Conservation (phyloP, 2,797 vertebrate genomes). For the Darevskia nairensis region DNA sequence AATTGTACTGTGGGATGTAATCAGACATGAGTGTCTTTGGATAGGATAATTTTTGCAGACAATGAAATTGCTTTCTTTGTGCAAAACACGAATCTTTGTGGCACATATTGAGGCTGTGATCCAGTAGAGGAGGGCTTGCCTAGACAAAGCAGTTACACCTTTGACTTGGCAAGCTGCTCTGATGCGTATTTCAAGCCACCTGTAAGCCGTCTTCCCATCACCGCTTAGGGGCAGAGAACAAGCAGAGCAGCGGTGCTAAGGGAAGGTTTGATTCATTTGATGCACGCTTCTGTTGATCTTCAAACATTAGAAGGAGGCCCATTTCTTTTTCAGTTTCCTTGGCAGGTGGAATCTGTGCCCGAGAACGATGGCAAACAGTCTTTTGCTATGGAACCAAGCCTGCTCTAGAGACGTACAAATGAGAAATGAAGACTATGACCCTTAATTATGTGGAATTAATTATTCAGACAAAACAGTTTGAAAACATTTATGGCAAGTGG, state of each 20-base stretch:
- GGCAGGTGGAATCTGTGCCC: background rate
- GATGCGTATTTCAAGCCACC: constrained; percentile 11
- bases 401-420: background rate
- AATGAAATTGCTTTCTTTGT: constrained; percentile 30
- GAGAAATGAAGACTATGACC: background rate
- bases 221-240: constrained; percentile 9
- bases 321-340: background rate
- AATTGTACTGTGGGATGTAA: constrained; percentile 27
- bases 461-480: background rate
- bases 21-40: background rate
- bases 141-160: constrained; percentile 10
- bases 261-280: constrained; percentile 7
- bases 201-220: background rate
- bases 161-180: constrained; percentile 12
- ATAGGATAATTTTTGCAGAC: constrained; percentile 29
- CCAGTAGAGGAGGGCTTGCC: background rate
- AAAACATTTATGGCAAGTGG: background rate
- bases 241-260: background rate
- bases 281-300: background rate
- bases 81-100: background rate
- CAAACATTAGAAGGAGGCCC: constrained; percentile 5
- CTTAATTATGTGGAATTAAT: background rate
- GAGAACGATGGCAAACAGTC: background rate
- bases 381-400: constrained; percentile 5
- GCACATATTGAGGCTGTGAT: constrained; percentile 4